phyloP scores from a whole-genome alignment of 2,797 vertebrate species.

The Pterois miles region DNA sequence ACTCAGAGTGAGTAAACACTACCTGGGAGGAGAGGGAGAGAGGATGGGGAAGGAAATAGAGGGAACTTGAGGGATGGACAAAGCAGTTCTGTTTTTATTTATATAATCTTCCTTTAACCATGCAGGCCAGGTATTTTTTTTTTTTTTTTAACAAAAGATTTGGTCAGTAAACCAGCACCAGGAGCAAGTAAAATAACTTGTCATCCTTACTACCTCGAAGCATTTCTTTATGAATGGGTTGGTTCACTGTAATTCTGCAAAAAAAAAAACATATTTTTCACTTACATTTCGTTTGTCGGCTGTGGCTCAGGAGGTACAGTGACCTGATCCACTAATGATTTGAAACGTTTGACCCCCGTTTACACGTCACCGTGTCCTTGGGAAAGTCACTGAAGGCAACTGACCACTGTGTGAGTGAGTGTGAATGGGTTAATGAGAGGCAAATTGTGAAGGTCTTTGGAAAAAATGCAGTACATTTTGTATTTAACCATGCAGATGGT shows the following conservation, averaged over 20 bases:
- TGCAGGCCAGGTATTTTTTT: neutral
- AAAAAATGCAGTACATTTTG: neutral
- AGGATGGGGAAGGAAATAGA: neutral
- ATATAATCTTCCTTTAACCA: neutral
- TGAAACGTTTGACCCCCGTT: neutral
- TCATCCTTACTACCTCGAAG: neutral
- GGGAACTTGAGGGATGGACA: neutral
- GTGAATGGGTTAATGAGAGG: neutral
- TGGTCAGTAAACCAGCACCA: neutral
- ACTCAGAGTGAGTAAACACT: constrained; percentile 46
- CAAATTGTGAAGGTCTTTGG: neutral
- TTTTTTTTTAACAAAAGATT: neutral
- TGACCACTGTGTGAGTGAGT: neutral
- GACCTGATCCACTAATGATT: neutral
- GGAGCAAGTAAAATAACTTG: neutral
- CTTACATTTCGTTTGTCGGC: neutral
- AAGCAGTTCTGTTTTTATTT: constrained; percentile 2
- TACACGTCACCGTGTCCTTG: neutral
- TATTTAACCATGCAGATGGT: neutral
- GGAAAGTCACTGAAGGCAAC: neutral
- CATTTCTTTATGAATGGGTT: neutral
- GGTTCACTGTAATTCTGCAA: neutral
- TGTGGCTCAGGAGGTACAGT: neutral
- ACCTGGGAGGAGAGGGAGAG: constrained; percentile 10
- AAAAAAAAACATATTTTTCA: neutral